Percentiles rank a stretch among this genome's conserved stretches.
These are phyloP conservation scores for Salarias fasciatus DNA, from an alignment of 2,797 vertebrate species.

Conservation along the genomic window DNA sequence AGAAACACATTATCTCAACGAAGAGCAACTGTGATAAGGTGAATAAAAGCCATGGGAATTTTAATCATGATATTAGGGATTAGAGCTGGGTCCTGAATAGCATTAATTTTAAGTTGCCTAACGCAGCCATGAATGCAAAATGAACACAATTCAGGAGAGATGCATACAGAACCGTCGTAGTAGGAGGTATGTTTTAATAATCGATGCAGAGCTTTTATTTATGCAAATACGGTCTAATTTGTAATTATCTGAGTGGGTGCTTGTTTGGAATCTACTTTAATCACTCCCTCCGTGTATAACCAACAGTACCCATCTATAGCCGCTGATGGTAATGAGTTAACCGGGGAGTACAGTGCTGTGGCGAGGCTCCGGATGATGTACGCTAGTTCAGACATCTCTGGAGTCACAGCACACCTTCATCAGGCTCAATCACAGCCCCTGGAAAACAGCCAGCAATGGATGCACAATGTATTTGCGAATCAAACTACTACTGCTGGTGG, in stretches of 20 bases:
- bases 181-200: constrained; percentile 71
- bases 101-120: constrained; percentile 69
- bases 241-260: constrained; percentile 68
- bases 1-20: constrained; percentile 70
- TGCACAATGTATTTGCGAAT: constrained; percentile 5
- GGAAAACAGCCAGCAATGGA: constrained; percentile 13
- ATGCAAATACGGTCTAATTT: constrained; percentile 74
- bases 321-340: constrained; percentile 45
- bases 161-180: constrained; percentile 62
- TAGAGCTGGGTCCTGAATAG: constrained; percentile 64
- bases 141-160: constrained; percentile 63
- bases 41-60: constrained; percentile 70
- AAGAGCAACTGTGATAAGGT: constrained; percentile 67
- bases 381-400: constrained; percentile 18
- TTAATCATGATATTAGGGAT: constrained; percentile 75
- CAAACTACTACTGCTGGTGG: constrained; percentile 7
- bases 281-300: constrained; percentile 48
- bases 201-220: constrained; percentile 64
- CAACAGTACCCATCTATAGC: constrained; percentile 41
- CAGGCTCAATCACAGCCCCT: constrained; percentile 19
- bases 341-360: constrained; percentile 6
- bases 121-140: constrained; percentile 60
- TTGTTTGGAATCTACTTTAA: constrained; percentile 63
- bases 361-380: constrained; percentile 3
- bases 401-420: constrained; percentile 10